Base-by-base conservation (phyloP, 92 coral and sea anemone genomes). In the Epizoanthus illoricatus region DNA sequence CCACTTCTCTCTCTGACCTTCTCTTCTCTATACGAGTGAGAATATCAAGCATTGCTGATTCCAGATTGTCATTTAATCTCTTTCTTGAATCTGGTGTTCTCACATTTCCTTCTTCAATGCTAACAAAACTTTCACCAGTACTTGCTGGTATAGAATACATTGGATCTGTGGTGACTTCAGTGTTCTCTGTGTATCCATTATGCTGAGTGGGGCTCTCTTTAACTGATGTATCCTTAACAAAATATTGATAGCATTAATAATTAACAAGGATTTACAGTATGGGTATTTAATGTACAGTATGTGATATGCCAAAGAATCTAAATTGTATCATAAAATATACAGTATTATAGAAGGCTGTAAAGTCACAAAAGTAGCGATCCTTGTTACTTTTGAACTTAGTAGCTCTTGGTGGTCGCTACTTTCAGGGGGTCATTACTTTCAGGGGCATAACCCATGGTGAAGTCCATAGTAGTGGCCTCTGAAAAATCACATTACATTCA, bases 21-120 rank as follows among this genome's bases (percentile, higher is more conserved):
- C 54, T 63, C 69, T 78, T 63, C 71, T 78, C 71, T 20, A 78
- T 42, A 10, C 71, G 70, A 78, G 71, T 62, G 15, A 63, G 71
- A 78, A 63, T 71, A 2, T 66, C 72, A 20, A 78, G 60, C 82
- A 78, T 43, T 61, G 82, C 65, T 9, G 59, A 61, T 23, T 78
- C 82, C 45, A 78, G 82, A 42, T 78, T 78, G 57, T 78, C 82
- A n/a, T 60, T 70, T 43, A 62, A 62, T 78, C 82, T 21, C 28
- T 63, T 78, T 21, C 82, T 78, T 11, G 17, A 62, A 3, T 78
- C 82, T 40, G 62, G 81, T 20, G 43, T 9, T 63, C 82, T 78
- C 13, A 20, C 16, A 63, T 63, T 63, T 20, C 23, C 15, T 45
- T 64, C 65, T 19, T 42, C 71, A 43, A 42, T 36, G 36, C 69